Evolutionary conservation across 2,113 vertebrate species (phyloP).

Genomic region (Propithecus coquereli): DNA sequence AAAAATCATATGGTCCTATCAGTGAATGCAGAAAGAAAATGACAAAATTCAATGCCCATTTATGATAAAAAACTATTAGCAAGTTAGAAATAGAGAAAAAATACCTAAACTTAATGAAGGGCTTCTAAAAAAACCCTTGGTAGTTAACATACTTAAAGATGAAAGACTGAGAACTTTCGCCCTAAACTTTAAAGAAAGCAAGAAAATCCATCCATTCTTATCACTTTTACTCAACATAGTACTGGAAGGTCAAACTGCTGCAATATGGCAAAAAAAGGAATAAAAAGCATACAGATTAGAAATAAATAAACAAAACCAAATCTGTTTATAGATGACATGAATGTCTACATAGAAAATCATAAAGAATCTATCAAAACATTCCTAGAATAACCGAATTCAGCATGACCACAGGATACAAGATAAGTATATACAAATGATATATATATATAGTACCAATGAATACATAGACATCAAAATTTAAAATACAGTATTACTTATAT

Average conservation of each 20-base stretch:
- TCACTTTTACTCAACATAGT: not conserved
- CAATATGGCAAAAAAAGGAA: not conserved
- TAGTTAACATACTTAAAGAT: not conserved
- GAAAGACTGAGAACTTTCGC: not conserved
- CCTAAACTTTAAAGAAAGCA: not conserved
- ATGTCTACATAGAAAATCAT: not conserved
- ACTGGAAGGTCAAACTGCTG: not conserved
- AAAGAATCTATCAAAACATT: not conserved
- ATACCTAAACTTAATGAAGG: not conserved
- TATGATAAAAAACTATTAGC: not conserved
- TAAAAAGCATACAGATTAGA: not conserved
- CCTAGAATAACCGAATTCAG: not conserved
- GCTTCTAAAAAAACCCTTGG: not conserved
- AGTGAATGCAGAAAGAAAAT: not conserved
- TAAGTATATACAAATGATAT: too few relatives aligned
- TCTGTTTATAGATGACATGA: not conserved
- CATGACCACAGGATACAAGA: not conserved
- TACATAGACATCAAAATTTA: not conserved
- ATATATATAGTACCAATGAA: not conserved
- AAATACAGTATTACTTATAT: not conserved
- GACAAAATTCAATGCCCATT: not conserved
- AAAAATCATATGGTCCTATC: not conserved
- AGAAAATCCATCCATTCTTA: not conserved
- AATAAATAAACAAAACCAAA: not conserved
- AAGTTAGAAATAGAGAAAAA: not conserved